A percentile compares a stretch with the other conserved stretches of the same genome.
These are phyloP conservation scores for Deroplatys truncata DNA, from an alignment of 2,888 invertebrate species.

Conservation along the genomic window DNA sequence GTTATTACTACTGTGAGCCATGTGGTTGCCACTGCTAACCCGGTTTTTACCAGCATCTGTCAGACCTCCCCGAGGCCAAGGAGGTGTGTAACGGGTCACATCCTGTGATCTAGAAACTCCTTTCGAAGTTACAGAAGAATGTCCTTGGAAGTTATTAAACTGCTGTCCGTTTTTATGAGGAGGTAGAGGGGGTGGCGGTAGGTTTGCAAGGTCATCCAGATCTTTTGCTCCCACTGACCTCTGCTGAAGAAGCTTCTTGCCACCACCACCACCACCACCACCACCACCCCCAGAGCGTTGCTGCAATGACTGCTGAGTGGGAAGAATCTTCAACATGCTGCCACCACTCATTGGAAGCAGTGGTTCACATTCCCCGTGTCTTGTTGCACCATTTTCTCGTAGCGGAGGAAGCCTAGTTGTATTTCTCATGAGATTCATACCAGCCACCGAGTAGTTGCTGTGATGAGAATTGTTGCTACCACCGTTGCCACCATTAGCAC, in stretches of 20 bases:
- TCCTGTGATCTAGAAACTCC: slow-evolving; percentile 7
- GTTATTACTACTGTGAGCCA: slow-evolving; percentile 25
- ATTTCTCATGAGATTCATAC: slow-evolving; percentile 33
- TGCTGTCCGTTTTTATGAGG: slow-evolving; percentile 45
- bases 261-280: neutral
- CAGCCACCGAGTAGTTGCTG: neutral
- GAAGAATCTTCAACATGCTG: slow-evolving; percentile 14
- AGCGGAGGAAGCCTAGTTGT: slow-evolving; percentile 54
- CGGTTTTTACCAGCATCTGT: neutral
- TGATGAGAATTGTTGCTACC: neutral
- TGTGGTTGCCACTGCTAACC: neutral
- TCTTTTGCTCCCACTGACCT: slow-evolving; percentile 11
- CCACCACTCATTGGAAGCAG: slow-evolving; percentile 43
- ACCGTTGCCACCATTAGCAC: neutral
- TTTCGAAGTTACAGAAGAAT: slow-evolving; percentile 25
- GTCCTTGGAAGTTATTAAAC: slow-evolving; percentile 31
- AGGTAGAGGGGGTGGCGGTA: slow-evolving; percentile 59
- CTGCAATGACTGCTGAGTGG: slow-evolving; percentile 1
- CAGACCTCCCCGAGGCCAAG: slow-evolving; percentile 56
- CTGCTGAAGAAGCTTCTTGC: slow-evolving; percentile 7
- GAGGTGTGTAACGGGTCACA: slow-evolving; percentile 50
- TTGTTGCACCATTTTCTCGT: slow-evolving; percentile 47
- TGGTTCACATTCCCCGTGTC: slow-evolving; percentile 58
- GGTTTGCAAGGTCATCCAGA: slow-evolving; percentile 26
- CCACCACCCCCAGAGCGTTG: slow-evolving; percentile 2